These are phyloP conservation scores for Neocloeon triangulifer DNA, from an alignment of 1,140 invertebrate genomes.

Conservation along the genomic window DNA sequence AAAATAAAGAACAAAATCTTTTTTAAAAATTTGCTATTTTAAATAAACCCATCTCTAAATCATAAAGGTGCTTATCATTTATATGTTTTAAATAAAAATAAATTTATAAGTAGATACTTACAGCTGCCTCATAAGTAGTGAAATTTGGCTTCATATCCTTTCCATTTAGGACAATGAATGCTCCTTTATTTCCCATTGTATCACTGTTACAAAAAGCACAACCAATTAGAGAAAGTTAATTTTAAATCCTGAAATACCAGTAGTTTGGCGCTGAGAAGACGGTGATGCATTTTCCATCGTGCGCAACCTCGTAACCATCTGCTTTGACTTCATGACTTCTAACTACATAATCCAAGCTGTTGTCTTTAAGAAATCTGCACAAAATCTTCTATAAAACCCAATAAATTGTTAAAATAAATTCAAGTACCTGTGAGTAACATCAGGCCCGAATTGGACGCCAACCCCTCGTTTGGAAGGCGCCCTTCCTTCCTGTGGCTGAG, in stretches of 20 bases:
- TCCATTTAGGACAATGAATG: constrained; percentile 87
- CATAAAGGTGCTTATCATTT: constrained; percentile 5
- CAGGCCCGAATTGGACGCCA: constrained; percentile 95
- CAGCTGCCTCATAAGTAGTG: constrained; percentile 81
- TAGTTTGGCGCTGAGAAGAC: constrained; percentile 98
- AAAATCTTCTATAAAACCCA: no score
- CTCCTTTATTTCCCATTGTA: constrained; percentile 95
- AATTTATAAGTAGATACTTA: constrained; percentile 24
- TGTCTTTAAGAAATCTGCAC: constrained; percentile 56
- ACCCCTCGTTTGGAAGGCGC: constrained; percentile 90
- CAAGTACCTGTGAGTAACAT: constrained; percentile 77
- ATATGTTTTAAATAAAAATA: constrained; percentile 3
- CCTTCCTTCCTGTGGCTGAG: constrained; percentile 64
- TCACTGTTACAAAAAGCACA: constrained; percentile 43
- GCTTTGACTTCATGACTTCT: constrained; percentile 97
- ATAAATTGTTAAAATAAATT: no score
- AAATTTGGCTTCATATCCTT: constrained; percentile 77
- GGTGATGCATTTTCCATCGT: constrained; percentile 85
- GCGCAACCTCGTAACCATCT: constrained; percentile 83
- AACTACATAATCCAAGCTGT: constrained; percentile 82
- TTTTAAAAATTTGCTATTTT: constrained; percentile 4
- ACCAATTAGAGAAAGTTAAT: background rate
- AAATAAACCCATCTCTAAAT: constrained; percentile 2
- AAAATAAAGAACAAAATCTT: constrained; percentile 4
- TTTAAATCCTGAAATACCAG: constrained; percentile 49